These are phyloP conservation scores for Python bivittatus DNA, from an alignment of 2,113 vertebrate genomes.

Conservation along the genomic window DNA sequence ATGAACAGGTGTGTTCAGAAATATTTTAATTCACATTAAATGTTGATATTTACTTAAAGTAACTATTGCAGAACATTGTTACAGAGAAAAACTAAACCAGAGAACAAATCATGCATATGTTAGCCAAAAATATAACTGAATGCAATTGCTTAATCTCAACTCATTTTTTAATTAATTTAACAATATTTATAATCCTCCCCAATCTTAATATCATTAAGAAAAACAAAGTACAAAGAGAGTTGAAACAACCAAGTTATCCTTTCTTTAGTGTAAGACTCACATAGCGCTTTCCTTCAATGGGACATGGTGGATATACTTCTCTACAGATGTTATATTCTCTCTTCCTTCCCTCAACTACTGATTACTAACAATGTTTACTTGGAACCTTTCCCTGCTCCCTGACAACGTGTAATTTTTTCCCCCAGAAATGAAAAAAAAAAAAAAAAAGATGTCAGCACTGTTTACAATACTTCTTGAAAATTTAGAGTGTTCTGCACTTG, in stretches of 20 bases:
- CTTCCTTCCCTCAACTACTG: background rate
- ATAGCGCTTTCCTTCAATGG: too few species aligned
- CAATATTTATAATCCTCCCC: background rate
- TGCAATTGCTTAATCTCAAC: background rate
- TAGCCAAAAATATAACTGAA: background rate
- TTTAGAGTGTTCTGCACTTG: background rate
- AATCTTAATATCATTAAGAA: background rate
- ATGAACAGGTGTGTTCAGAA: background rate
- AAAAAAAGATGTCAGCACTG: background rate
- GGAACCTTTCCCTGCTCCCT: too few species aligned
- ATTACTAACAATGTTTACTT: too few species aligned
- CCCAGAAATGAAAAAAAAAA: background rate
- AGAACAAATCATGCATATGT: background rate
- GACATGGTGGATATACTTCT: background rate
- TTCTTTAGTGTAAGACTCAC: background rate
- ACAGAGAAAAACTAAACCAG: background rate
- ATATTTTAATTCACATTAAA: background rate
- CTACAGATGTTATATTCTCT: too few species aligned
- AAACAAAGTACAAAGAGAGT: background rate
- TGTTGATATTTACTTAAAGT: background rate
- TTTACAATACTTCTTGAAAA: background rate
- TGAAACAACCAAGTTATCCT: background rate
- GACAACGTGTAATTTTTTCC: too few species aligned
- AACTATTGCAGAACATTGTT: background rate
- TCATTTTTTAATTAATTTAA: background rate